Conservation (phyloP, 2,888 invertebrate species). For the Meghimatium bilineatum region DNA sequence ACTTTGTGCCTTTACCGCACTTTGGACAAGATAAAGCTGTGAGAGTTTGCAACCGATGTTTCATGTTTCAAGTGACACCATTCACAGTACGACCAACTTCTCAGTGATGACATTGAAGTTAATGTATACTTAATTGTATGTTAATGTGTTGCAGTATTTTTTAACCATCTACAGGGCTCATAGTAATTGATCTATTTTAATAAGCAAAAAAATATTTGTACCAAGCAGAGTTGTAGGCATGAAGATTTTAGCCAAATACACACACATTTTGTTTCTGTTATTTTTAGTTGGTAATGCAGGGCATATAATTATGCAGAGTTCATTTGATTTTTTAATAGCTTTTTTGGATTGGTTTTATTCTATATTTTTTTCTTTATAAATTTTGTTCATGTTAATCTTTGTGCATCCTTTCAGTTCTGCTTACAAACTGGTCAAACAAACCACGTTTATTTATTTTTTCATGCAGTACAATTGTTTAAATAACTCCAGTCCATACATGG, state of each 20-base stretch:
- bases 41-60: constrained; percentile 93
- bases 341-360: not conserved
- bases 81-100: constrained; percentile 54
- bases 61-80: constrained; percentile 86
- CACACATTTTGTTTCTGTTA: not conserved
- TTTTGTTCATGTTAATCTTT: not conserved
- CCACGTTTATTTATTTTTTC: not conserved
- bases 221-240: not conserved
- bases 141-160: constrained; percentile 11
- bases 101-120: constrained; percentile 15
- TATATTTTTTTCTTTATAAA: not conserved
- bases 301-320: not conserved
- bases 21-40: constrained; percentile 95
- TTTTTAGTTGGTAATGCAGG: not conserved
- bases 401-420: not conserved
- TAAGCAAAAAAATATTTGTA: not conserved
- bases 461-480: too few species aligned
- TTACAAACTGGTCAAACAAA: not conserved
- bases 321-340: not conserved
- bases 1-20: constrained; percentile 93
- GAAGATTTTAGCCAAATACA: constrained; percentile 4
- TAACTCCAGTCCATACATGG: too few species aligned
- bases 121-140: not conserved
- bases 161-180: not conserved
- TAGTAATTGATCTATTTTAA: not conserved